phyloP scores from a whole-genome alignment of 2,797 vertebrate species.

The Acipenser ruthenus region DNA sequence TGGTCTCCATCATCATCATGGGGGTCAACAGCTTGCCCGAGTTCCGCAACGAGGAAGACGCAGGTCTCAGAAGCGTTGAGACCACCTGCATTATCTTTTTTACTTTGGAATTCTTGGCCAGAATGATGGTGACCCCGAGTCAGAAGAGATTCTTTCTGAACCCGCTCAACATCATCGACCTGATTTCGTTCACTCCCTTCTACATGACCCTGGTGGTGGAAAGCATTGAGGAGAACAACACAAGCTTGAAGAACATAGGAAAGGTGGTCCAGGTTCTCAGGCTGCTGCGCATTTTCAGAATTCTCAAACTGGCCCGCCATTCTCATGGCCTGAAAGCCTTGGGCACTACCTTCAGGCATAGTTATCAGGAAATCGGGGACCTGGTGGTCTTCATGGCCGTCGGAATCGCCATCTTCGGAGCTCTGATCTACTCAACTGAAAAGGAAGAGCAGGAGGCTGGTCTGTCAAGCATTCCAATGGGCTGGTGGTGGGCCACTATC shows the following conservation, averaged over 20 bases:
- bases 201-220: slow-evolving; percentile 6
- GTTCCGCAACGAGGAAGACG: slow-evolving; percentile 3
- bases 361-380: slow-evolving; percentile 4
- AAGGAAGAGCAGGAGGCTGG: slow-evolving; percentile 12
- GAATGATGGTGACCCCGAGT: neutral
- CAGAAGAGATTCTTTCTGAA: neutral
- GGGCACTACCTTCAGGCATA: slow-evolving; percentile 8
- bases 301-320: slow-evolving; percentile 12
- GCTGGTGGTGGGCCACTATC: slow-evolving; percentile 21
- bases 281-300: slow-evolving; percentile 10
- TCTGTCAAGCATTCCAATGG: slow-evolving; percentile 5
- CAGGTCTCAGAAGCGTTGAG: neutral
- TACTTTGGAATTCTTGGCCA: neutral
- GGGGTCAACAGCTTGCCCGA: slow-evolving; percentile 17
- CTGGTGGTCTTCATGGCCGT: slow-evolving; percentile 7
- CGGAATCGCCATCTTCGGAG: slow-evolving; percentile 9
- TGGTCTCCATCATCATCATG: slow-evolving; percentile 15
- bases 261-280: slow-evolving; percentile 7
- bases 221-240: neutral
- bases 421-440: slow-evolving; percentile 9
- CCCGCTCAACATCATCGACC: slow-evolving; percentile 9
- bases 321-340: slow-evolving; percentile 6
- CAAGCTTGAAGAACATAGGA: slow-evolving; percentile 8
- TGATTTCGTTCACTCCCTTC: slow-evolving; percentile 10
- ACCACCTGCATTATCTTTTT: slow-evolving; percentile 9